A percentile compares a stretch with the other conserved stretches of the same genome.
Conservation (phyloP, 2,888 invertebrate species). For the Rotaria macrura region DNA sequence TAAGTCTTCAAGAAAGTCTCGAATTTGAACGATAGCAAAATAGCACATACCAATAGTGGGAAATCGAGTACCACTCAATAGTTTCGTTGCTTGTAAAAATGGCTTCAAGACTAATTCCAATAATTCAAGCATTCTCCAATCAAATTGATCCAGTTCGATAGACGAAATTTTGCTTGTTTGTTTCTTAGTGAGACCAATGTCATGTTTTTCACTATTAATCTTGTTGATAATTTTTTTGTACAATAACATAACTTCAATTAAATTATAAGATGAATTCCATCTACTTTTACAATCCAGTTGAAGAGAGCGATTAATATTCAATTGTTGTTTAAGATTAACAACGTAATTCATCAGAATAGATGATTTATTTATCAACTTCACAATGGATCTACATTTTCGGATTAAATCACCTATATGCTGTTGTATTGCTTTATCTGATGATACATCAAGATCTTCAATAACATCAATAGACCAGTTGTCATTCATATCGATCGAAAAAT, state of each 20-base stretch:
- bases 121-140: background rate
- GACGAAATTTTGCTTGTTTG: background rate
- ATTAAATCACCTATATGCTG: background rate
- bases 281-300: background rate
- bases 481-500: background rate
- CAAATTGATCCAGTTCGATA: background rate
- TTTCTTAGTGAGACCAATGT: background rate
- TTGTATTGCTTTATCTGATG: background rate
- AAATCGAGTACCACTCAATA: background rate
- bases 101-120: background rate
- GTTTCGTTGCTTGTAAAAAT: background rate
- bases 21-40: background rate
- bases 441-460: background rate
- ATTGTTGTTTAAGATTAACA: background rate
- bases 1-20: background rate
- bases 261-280: background rate
- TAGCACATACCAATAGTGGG: background rate
- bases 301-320: background rate
- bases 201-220: background rate
- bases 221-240: background rate
- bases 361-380: background rate
- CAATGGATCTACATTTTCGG: background rate
- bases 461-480: background rate
- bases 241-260: background rate
- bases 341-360: background rate